Percentiles rank a stretch among this genome's conserved stretches.
These are phyloP conservation scores for Volucella bombylans DNA, from an alignment of 2,888 invertebrate species.

Conservation along the genomic window DNA sequence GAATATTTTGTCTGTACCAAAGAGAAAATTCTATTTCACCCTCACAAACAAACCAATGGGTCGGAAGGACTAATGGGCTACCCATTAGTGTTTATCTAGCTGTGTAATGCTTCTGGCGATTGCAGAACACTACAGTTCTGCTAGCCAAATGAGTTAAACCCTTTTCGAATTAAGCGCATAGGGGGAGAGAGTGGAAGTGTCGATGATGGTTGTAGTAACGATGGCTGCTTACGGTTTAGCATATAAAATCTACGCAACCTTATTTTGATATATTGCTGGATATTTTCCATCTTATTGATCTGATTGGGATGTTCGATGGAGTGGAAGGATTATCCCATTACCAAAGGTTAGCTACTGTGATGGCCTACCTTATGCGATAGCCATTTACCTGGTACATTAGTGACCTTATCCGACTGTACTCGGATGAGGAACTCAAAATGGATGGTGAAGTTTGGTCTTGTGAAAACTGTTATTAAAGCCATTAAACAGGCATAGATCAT, in stretches of 20 bases:
- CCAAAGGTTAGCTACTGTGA: too few species aligned
- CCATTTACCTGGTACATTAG: too few species aligned
- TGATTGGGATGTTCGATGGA: conserved; percentile 76
- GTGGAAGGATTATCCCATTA: conserved; percentile 14
- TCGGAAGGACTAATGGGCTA: conserved; percentile 69
- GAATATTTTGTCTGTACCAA: conserved; percentile 20
- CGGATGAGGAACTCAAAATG: too few species aligned
- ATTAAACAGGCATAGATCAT: too few species aligned
- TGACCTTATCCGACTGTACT: too few species aligned
- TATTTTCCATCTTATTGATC: conserved; percentile 82
- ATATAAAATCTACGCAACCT: conserved; percentile 70
- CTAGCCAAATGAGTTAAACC: conserved; percentile 49
- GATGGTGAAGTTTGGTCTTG: too few species aligned
- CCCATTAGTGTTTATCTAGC: conserved; percentile 70
- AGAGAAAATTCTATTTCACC: conserved; percentile 38
- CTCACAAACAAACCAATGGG: conserved; percentile 63
- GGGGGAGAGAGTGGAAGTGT: conserved; percentile 9
- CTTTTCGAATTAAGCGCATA: conserved; percentile 23
- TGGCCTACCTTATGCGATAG: too few species aligned
- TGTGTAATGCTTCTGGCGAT: conserved; percentile 65
- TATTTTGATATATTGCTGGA: conserved; percentile 81
- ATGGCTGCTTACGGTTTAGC: conserved; percentile 15
- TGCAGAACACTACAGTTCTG: conserved; percentile 9
- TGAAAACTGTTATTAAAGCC: too few species aligned
- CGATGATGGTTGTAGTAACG: conserved; percentile 1